Evolutionary conservation across 2,888 invertebrate species (phyloP), one percentile per base, ranked within the genome.

Genomic region (Scaptomyza caliginosa): DNA sequence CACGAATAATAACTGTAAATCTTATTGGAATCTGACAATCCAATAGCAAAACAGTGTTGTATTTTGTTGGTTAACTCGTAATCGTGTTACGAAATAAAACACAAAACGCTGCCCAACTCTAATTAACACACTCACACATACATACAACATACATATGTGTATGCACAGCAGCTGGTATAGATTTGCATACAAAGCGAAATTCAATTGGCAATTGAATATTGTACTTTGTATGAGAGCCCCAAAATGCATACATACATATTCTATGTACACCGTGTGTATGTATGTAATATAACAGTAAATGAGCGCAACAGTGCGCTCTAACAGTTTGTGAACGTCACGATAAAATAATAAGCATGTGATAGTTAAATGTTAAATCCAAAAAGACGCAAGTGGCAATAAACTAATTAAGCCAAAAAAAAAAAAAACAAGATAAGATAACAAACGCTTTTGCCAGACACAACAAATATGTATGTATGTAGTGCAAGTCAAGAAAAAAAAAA

Each of bases 141-240:
- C 4, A 26, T 16, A 42, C 10, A 17, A 50, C 38, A 43, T 11
- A 26, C 24, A 63, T 11, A 21, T 55, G 42, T 11, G 11, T 28
- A 49, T 36, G 42, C 7, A 38, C 30, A 55, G n/a, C 30, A 32
- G 30, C 21, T 32, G 28, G 28, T 43, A 28, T 40, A 21, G 36
- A 57, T 42, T 68, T 55, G 57, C 50, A 65, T 49, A 54, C 49
- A 68, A 40, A 39, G 55, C 45, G 24, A 59, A 52, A 50, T 67
- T 49, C 62, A 72, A 72, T 72, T 72, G 38, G 39, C 58, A 72
- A 59, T 68, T 64, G 58, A 64, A 64, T 73, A 55, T 67, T 63
- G 67, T 49, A 70, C 71, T 57, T 55, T 39, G 58, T 13, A 32
- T 36, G 40, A 32, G 28, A 36, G 48, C 42, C 10, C 19, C 19